Evolutionary conservation across 1,140 invertebrate species (phyloP).

Genomic region (Bombus ignitus): DNA sequence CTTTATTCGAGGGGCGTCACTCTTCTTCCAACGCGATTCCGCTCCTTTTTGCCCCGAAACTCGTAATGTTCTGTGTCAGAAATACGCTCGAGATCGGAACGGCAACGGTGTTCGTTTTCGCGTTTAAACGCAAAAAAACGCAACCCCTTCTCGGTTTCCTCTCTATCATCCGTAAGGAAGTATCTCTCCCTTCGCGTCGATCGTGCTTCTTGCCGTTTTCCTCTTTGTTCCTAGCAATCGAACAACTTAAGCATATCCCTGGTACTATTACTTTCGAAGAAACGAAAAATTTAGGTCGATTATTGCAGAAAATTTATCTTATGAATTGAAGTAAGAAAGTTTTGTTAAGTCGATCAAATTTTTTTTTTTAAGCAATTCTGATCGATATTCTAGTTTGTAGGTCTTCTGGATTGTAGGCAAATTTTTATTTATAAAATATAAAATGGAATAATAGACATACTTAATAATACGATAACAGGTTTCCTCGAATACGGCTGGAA

Average conservation of each 20-base stretch:
- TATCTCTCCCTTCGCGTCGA: conserved; percentile 10
- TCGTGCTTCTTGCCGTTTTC: neutral
- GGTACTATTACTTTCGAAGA: neutral
- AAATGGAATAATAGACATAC: too few species aligned
- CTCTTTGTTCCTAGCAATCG: too few species aligned
- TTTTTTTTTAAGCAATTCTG: neutral
- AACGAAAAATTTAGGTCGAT: neutral
- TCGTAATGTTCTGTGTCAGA: conserved; percentile 62
- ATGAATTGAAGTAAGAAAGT: neutral
- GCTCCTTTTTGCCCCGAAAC: conserved; percentile 74
- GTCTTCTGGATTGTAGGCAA: neutral
- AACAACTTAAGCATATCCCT: neutral
- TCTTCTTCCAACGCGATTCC: conserved; percentile 77
- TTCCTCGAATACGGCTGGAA: neutral
- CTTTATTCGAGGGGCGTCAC: conserved; percentile 80
- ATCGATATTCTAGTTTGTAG: too few species aligned
- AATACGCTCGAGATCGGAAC: conserved; percentile 45
- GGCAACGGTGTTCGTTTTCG: conserved; percentile 36
- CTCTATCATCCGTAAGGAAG: conserved; percentile 23
- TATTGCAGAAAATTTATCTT: neutral
- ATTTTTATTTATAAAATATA: too few species aligned
- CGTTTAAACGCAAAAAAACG: conserved; percentile 41
- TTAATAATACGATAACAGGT: too few species aligned
- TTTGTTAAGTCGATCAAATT: neutral
- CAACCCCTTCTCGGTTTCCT: neutral